A percentile compares a stretch with the other conserved stretches of the same genome.
phyloP scores from a whole-genome alignment of 2,113 vertebrate genomes.

The Erythrolamprus reginae region DNA sequence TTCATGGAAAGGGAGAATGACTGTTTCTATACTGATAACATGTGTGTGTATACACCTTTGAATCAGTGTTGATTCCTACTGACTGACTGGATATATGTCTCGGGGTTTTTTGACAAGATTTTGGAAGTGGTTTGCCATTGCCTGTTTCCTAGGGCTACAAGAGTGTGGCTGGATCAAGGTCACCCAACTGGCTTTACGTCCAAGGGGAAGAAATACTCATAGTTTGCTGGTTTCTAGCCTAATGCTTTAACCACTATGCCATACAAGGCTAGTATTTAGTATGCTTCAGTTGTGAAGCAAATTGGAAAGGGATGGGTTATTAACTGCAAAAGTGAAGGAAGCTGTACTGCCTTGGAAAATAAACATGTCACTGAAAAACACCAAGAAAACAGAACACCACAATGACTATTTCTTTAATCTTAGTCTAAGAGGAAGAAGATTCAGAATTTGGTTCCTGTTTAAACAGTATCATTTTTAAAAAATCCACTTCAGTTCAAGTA shows the following conservation, averaged over 20 bases:
- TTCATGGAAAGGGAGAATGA: neutral
- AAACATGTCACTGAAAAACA: slow-evolving; percentile 35
- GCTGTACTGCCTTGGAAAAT: slow-evolving; percentile 14
- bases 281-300: slow-evolving; percentile 47
- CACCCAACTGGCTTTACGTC: neutral
- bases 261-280: slow-evolving; percentile 39
- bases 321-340: slow-evolving; percentile 15
- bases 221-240: neutral
- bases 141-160: neutral
- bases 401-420: slow-evolving; percentile 11
- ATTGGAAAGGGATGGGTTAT: slow-evolving; percentile 37
- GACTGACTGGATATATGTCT: neutral
- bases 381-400: neutral
- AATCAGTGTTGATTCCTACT: neutral
- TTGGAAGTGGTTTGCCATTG: neutral
- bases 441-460: fast-evolving
- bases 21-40: neutral
- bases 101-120: neutral
- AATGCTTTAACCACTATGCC: neutral
- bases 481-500: neutral
- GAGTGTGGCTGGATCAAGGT: neutral
- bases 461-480: neutral
- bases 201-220: neutral
- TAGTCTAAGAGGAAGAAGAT: neutral
- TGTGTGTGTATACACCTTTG: neutral